Conservation (phyloP, 2,113 vertebrate genomes). For the Microcebus jonahi region DNA sequence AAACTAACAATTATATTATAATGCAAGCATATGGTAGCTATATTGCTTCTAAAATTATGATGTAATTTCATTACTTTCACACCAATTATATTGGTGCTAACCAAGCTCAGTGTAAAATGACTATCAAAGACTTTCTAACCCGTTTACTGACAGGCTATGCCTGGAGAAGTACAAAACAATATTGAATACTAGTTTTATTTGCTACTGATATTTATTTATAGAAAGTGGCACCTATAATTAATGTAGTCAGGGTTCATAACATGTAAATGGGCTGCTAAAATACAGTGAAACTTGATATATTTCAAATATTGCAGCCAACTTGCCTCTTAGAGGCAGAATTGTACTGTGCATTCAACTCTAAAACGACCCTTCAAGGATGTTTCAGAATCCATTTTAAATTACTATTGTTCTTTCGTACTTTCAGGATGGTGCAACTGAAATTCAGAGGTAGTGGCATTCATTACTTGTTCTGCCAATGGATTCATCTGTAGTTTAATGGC, state of each 20-base stretch:
- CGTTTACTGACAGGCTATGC: background rate
- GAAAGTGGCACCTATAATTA: conserved; percentile 79
- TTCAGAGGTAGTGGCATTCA: background rate
- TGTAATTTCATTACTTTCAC: conserved; percentile 71
- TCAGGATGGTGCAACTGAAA: background rate
- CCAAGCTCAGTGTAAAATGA: conserved; percentile 60
- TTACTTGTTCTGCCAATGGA: background rate
- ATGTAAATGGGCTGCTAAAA: conserved; percentile 70
- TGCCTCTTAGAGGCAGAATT: conserved; percentile 15
- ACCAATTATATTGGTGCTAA: conserved; percentile 61
- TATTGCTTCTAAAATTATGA: conserved; percentile 58
- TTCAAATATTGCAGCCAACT: background rate
- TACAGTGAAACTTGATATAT: conserved; percentile 59
- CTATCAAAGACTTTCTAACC: conserved; percentile 50
- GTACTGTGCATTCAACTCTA: background rate
- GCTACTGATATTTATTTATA: conserved; percentile 76
- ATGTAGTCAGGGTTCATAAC: conserved; percentile 68
- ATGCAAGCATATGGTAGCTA: conserved; percentile 37
- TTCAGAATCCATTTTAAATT: conserved; percentile 56
- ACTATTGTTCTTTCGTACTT: background rate
- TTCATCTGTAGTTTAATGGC: background rate
- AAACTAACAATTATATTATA: conserved; percentile 62
- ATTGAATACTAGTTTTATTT: conserved; percentile 78
- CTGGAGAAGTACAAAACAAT: conserved; percentile 63
- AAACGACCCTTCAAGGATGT: background rate